These are phyloP conservation scores for Nothobranchius kuhntae DNA, from an alignment of 2,113 vertebrate genomes.

Conservation along the genomic window DNA sequence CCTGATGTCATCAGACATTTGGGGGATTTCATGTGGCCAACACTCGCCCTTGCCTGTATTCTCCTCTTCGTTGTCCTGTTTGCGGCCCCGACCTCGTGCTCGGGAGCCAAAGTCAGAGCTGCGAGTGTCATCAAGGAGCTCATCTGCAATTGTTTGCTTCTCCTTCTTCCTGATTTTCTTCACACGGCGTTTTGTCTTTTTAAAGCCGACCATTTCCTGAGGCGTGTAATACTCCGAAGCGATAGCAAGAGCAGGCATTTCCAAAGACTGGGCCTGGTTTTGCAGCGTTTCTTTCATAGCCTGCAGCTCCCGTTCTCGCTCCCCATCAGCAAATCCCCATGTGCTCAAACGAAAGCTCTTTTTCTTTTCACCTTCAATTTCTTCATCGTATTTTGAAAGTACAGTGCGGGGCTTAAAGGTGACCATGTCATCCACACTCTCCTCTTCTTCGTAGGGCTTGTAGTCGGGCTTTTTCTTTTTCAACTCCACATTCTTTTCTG, in stretches of 20 bases:
- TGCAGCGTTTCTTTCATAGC: conserved; percentile 82
- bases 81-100: conserved; percentile 80
- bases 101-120: conserved; percentile 87
- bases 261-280: conserved; percentile 84
- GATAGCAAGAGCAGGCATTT: conserved; percentile 74
- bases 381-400: conserved; percentile 90
- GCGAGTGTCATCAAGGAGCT: conserved; percentile 74
- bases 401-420: conserved; percentile 77
- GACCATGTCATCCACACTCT: conserved; percentile 87
- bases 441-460: conserved; percentile 87
- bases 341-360: conserved; percentile 84
- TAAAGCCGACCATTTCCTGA: conserved; percentile 89
- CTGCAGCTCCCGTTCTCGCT: conserved; percentile 85
- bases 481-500: conserved; percentile 88
- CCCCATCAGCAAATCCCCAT: conserved; percentile 81
- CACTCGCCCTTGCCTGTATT: conserved; percentile 8
- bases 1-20: conserved; percentile 82
- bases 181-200: conserved; percentile 85
- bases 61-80: conserved; percentile 21
- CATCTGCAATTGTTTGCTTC: conserved; percentile 60
- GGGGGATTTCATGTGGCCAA: conserved; percentile 1
- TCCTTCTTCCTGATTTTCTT: conserved; percentile 90
- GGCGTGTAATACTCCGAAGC: conserved; percentile 88
- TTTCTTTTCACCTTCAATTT: conserved; percentile 89
- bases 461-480: conserved; percentile 90